These are phyloP conservation scores for Ataeniobius toweri DNA, from an alignment of 2,797 vertebrate genomes.

Conservation along the genomic window DNA sequence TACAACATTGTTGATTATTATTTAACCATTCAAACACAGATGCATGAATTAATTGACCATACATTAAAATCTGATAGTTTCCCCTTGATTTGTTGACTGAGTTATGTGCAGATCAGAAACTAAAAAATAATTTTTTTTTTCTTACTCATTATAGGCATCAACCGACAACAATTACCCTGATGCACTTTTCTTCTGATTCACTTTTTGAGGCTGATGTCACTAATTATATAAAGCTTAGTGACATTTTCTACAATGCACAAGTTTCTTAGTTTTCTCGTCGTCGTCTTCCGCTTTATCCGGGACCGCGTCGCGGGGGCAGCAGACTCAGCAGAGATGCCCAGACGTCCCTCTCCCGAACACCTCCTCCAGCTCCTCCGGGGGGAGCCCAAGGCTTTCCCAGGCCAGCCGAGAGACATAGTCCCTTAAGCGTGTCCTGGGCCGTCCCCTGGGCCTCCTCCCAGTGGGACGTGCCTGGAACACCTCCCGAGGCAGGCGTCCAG, in stretches of 20 bases:
- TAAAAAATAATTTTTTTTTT: background rate
- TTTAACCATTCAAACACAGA: background rate
- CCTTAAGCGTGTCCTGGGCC: no score
- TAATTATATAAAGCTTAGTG: background rate
- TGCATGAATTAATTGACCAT: background rate
- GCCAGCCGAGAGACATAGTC: no score
- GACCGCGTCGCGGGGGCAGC: no score
- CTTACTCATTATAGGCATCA: background rate
- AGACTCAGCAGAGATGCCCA: no score
- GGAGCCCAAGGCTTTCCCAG: no score
- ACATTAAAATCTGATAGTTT: background rate
- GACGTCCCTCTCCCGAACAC: no score
- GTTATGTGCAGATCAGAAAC: background rate
- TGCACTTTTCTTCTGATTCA: background rate
- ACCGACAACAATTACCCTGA: background rate
- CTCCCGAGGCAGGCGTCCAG: no score
- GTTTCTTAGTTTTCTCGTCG: background rate
- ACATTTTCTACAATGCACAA: background rate
- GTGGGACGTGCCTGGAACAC: no score
- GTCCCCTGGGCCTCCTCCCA: no score
- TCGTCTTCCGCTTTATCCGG: no score
- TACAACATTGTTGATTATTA: constrained; percentile 21
- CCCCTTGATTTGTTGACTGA: background rate
- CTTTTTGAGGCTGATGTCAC: background rate
- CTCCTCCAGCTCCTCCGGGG: no score